Base-by-base conservation (phyloP, 2,888 invertebrate species). In the Deilephila porcellus region DNA sequence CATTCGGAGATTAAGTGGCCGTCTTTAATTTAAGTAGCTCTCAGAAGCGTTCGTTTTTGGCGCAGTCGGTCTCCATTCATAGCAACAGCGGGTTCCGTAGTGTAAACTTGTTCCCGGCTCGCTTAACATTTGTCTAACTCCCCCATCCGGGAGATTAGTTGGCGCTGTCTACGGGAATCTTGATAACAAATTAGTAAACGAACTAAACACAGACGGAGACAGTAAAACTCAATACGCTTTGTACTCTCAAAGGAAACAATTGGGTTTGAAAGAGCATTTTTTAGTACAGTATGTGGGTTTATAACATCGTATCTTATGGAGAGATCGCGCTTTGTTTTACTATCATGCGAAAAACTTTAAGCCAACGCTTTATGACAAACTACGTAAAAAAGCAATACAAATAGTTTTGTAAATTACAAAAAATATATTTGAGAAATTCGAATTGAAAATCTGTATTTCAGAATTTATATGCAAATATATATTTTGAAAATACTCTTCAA, bases 111-210 rank as follows among this genome's bases (percentile, higher is more conserved):
- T 67, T 52, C 45, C 67, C 25, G 25, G 20, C 6, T 14, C 67
- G 52, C 25, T 67, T 17, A 67, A 52, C 67, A 83, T 84, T 81
- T 76, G 80, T 80, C 79, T 83, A 81, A 82, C 81, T 82, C 77
- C 71, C 72, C 74, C 74, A 73, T 73, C 62, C 8, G 25, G 25
- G 25, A 67, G 67, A 67, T 67, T 45, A 52, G 67, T 67, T 67
- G 67, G 20, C 4, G 45, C 52, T 52, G 67, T 67, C 52, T 67
- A 67, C 63, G n/a, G 45, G 25, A 52, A 25, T 67, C 67, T 25
- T 67, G 67, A 67, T 67, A 67, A 67, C 67, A 67, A 67, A 67
- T 67, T 67, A 52, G 67, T 11, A 52, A 52, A 67, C 45, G 45
- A 52, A 25, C 67, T 67, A 52, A 67, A 67, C 45, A 52, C 20